Evolutionary conservation across 2,797 vertebrate genomes (phyloP).

Genomic region (Lepilemur septentrionalis): DNA sequence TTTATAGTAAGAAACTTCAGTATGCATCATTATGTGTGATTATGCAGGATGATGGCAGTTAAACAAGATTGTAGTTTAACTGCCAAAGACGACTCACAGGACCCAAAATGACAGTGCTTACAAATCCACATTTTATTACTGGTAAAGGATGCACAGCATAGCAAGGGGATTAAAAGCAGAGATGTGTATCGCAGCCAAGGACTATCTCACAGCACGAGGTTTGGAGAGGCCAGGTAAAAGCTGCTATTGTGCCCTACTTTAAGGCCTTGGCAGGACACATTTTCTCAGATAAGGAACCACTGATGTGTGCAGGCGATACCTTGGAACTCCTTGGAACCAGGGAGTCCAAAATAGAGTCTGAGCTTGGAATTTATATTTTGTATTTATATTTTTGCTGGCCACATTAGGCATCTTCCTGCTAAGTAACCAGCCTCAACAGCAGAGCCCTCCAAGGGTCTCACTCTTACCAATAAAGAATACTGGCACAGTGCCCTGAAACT

Average conservation of each 20-base stretch:
- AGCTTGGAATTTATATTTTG: background rate
- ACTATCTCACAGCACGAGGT: background rate
- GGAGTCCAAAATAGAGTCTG: background rate
- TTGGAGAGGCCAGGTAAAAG: background rate
- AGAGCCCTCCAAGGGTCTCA: background rate
- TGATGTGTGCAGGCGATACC: background rate
- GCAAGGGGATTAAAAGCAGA: background rate
- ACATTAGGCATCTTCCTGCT: background rate
- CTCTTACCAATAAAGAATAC: background rate
- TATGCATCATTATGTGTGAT: background rate
- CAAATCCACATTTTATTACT: background rate
- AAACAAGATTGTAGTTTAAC: background rate
- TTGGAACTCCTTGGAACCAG: background rate
- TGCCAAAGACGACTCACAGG: background rate
- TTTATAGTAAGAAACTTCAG: background rate
- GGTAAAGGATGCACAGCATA: background rate
- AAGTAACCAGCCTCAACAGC: background rate
- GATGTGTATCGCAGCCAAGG: background rate
- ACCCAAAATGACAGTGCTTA: background rate
- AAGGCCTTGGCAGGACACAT: background rate
- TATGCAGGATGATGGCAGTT: background rate
- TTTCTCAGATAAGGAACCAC: background rate
- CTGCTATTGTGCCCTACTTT: accelerated
- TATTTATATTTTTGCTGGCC: background rate
- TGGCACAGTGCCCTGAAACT: background rate